Percentiles rank a stretch among this genome's conserved stretches.
Conservation (phyloP, 2,113 vertebrate species). For the Nibea albiflora region DNA sequence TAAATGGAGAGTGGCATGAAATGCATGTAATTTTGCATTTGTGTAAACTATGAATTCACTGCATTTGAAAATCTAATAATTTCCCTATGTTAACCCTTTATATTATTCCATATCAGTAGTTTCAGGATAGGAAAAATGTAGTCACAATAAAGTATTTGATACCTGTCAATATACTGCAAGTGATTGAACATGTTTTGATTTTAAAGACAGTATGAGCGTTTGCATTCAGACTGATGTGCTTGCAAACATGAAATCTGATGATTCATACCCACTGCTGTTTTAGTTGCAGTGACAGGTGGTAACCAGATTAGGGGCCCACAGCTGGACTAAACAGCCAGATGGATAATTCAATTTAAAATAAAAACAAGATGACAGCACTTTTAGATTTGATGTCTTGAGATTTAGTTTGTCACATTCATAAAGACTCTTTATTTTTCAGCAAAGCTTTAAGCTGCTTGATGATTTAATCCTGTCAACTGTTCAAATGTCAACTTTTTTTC, state of each 20-base stretch:
- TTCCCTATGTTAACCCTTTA: background rate
- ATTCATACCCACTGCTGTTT: background rate
- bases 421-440: background rate
- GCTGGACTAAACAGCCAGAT: background rate
- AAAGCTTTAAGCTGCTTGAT: background rate
- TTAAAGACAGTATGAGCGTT: background rate
- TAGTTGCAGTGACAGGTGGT: background rate
- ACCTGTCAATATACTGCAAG: background rate
- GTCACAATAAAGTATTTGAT: background rate
- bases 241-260: conserved; percentile 14
- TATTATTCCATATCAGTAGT: background rate
- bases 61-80: background rate
- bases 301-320: background rate
- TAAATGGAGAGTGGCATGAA: background rate
- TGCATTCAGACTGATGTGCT: background rate
- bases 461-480: conserved; percentile 16
- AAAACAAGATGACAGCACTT: background rate
- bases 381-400: background rate
- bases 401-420: background rate
- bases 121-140: background rate
- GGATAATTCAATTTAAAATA: background rate
- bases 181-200: background rate
- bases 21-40: background rate
- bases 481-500: conserved; percentile 18
- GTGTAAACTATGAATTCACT: background rate